Base-by-base conservation (phyloP, 1,140 invertebrate genomes). In the Acromyrmex charruanus region DNA sequence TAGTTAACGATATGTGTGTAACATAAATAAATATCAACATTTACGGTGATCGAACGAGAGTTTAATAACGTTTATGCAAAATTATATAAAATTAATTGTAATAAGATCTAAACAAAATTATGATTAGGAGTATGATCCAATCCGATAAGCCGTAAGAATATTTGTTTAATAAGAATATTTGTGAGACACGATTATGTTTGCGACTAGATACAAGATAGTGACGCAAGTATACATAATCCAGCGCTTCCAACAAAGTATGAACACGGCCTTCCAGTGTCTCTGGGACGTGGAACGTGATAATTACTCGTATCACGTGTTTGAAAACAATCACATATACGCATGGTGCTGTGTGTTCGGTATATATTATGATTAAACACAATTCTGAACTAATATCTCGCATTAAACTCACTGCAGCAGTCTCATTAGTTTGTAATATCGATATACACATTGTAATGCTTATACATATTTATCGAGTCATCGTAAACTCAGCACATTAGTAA, bases 301-400 rank as follows among this genome's bases (percentile, higher is more conserved):
- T 93, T 93, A 93, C 85, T 93, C 91, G 51, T 93, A 92, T 87
- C 86, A 91, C 51, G 87, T 88, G 79, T 88, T 87, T 69, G 84
- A 93, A 88, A 93, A 90, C 82, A 84, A 88, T 88, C 87, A 91
- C 66, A 87, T 90, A 74, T 84, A 93, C 66, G 91, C 90, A n/a
- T 92, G 89, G 85, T 90, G 89, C 31, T 63, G 66, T 31, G 89
- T 89, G 10, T 92, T 91, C 61, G 89, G 69, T 25, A 28, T 88
- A 12, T 92, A 92, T 82, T 92, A 91, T 68, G 91, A 92, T 28
- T 92, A 63, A 91, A 82, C 39, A 84, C 55, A 10, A 84, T 84
- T 75, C 1, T 25, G 10, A 49, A 61, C 55, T 84, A 84, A 74
- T 74, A 55, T 21, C 21, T 3, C 14, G 25, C 55, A 63, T 75